Percentiles rank a stretch among this genome's conserved stretches.
phyloP scores from a whole-genome alignment of 2,113 vertebrate genomes.

The Nesogale talazaci region DNA sequence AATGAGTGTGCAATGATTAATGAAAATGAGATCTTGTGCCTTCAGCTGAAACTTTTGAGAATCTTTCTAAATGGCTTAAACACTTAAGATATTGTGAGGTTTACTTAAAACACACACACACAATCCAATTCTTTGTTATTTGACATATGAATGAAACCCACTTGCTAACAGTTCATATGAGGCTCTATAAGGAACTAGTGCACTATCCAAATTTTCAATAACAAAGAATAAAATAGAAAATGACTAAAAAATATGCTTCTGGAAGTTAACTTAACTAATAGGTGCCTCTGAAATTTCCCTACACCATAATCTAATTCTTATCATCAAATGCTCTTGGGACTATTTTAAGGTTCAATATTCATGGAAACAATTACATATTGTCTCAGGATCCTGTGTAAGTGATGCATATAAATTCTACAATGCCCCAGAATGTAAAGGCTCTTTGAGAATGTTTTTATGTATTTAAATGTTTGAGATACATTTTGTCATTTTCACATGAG shows the following conservation, averaged over 20 bases:
- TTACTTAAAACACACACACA: too few species aligned
- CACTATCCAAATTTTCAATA: background rate
- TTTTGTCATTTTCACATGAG: background rate
- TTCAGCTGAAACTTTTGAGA: slow-evolving; percentile 1
- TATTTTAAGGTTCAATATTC: background rate
- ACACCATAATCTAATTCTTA: background rate
- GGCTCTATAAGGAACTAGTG: background rate
- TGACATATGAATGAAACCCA: slow-evolving; percentile 35
- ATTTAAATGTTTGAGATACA: background rate
- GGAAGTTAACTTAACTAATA: slow-evolving; percentile 29
- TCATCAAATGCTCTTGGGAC: background rate
- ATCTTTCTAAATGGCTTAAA: background rate
- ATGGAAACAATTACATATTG: background rate
- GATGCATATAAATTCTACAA: background rate
- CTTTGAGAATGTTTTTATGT: background rate
- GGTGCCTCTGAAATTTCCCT: background rate
- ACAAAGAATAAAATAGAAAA: background rate
- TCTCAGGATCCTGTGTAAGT: background rate
- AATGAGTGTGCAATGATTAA: background rate
- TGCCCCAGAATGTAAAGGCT: background rate
- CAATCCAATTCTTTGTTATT: background rate
- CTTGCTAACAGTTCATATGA: slow-evolving; percentile 30
- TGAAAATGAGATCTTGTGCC: background rate
- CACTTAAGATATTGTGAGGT: too few species aligned
- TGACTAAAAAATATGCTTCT: background rate